Percentiles rank a stretch among this genome's conserved stretches.
phyloP scores from a whole-genome alignment of 2,797 vertebrate genomes.

The Ceryle rudis region DNA sequence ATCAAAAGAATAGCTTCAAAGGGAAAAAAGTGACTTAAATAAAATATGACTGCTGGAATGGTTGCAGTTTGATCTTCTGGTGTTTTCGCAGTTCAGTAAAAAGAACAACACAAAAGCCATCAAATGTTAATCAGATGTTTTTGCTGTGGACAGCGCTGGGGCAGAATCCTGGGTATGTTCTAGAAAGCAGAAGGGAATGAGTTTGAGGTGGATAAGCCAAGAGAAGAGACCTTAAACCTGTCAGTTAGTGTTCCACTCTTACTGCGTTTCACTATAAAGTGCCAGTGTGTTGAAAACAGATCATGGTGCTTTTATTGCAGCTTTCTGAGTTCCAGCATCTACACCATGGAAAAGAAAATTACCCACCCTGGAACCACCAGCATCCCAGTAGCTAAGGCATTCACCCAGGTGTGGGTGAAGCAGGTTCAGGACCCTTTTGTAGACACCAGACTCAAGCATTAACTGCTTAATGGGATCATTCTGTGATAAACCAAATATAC shows the following conservation, averaged over 20 bases:
- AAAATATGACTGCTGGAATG: conserved; percentile 5
- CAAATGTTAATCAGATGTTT: conserved; percentile 12
- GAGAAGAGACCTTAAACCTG: neutral
- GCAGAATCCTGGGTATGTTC: neutral
- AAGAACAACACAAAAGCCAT: conserved; percentile 7
- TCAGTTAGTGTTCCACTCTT: neutral
- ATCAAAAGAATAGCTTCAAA: conserved; percentile 46
- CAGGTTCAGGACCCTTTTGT: neutral
- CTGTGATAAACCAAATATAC: neutral
- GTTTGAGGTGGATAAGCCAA: neutral
- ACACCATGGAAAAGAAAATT: neutral
- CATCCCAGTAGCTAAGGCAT: neutral
- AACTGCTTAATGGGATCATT: neutral
- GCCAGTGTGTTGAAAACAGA: neutral
- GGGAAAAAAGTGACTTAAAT: conserved; percentile 27
- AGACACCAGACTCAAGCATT: neutral
- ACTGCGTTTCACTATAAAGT: neutral
- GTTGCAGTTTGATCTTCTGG: conserved; percentile 8
- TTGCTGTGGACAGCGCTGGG: neutral
- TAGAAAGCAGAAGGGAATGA: neutral
- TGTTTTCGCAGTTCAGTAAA: conserved; percentile 22
- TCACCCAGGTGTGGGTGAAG: neutral
- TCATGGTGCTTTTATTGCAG: neutral
- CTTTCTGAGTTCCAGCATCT: neutral
- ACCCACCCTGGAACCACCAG: neutral